These are phyloP conservation scores for Cotesia vestalis DNA, from an alignment of 1,140 invertebrate species.

Conservation along the genomic window DNA sequence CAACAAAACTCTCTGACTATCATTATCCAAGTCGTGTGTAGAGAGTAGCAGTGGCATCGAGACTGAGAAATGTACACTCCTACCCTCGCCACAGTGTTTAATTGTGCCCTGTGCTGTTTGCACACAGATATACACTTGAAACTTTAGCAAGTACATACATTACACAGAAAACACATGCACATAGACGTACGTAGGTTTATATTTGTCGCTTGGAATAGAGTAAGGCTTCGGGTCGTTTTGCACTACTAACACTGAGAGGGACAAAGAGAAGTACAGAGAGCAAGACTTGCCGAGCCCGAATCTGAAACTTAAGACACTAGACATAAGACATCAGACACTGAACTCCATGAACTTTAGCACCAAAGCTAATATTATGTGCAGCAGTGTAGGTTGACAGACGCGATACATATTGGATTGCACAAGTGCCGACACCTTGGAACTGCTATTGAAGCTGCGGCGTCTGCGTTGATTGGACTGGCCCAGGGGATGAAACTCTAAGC, in stretches of 20 bases:
- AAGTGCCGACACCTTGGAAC: constrained; percentile 14
- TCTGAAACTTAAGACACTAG: no score
- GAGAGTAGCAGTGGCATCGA: not conserved
- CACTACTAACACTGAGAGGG: no score
- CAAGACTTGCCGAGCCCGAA: no score
- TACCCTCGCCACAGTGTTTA: constrained; percentile 23
- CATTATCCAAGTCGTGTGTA: constrained; percentile 25
- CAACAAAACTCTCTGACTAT: constrained; percentile 17
- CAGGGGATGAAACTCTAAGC: constrained; percentile 3
- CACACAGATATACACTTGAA: constrained; percentile 11
- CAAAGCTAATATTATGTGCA: not conserved
- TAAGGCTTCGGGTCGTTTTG: no score
- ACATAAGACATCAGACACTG: no score
- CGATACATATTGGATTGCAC: constrained; percentile 17
- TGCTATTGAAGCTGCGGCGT: not conserved
- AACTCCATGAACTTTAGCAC: not conserved
- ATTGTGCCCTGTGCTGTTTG: constrained; percentile 33
- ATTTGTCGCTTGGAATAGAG: no score
- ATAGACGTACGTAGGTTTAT: constrained; percentile 1
- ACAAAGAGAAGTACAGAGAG: no score
- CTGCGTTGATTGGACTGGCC: constrained; percentile 16
- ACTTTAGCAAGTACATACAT: constrained; percentile 3
- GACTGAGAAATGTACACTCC: constrained; percentile 28
- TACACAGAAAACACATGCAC: not conserved
- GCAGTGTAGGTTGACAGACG: constrained; percentile 15